phyloP scores from a whole-genome alignment of 1,140 invertebrate genomes.

The Drosophila lowei region DNA sequence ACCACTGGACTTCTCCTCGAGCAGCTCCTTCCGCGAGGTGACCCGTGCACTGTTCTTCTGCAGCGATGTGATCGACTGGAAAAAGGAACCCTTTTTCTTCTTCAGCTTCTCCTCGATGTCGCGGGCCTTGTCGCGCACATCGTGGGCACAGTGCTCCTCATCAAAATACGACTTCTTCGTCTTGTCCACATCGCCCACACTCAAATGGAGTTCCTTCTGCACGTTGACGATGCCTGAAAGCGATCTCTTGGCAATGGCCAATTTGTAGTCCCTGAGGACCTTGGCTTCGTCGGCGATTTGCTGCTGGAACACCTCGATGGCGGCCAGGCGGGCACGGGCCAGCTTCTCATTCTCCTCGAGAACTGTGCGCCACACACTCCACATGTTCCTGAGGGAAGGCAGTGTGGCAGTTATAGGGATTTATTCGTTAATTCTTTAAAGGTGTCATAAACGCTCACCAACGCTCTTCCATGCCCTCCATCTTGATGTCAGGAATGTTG shows the following conservation, averaged over 20 bases:
- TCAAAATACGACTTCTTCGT: constrained; percentile 97
- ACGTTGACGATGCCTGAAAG: constrained; percentile 93
- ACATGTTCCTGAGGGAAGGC: constrained; percentile 91
- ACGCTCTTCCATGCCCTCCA: constrained; percentile 94
- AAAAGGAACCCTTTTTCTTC: constrained; percentile 98
- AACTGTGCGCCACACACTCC: constrained; percentile 97
- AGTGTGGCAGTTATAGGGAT: too few species aligned
- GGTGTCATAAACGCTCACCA: constrained; percentile 85
- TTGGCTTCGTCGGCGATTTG: constrained; percentile 97
- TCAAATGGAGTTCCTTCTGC: constrained; percentile 94
- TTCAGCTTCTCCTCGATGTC: constrained; percentile 99
- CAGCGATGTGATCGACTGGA: constrained; percentile 96
- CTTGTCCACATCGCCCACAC: constrained; percentile 95
- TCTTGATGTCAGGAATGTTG: constrained; percentile 93
- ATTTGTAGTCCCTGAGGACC: constrained; percentile 91
- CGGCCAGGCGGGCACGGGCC: constrained; percentile 93
- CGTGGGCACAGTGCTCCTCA: constrained; percentile 97
- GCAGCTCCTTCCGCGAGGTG: constrained; percentile 93
- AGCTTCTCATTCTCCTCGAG: constrained; percentile 97
- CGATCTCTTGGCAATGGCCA: constrained; percentile 94
- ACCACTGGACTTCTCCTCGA: constrained; percentile 96
- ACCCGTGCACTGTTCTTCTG: constrained; percentile 98
- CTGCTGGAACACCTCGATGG: constrained; percentile 96
- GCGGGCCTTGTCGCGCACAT: constrained; percentile 96
- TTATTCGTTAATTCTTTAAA: too few species aligned